Evolutionary conservation across 1,140 invertebrate species (phyloP), one percentile per base, ranked within the genome.

Genomic region (Riptortus pedestris): DNA sequence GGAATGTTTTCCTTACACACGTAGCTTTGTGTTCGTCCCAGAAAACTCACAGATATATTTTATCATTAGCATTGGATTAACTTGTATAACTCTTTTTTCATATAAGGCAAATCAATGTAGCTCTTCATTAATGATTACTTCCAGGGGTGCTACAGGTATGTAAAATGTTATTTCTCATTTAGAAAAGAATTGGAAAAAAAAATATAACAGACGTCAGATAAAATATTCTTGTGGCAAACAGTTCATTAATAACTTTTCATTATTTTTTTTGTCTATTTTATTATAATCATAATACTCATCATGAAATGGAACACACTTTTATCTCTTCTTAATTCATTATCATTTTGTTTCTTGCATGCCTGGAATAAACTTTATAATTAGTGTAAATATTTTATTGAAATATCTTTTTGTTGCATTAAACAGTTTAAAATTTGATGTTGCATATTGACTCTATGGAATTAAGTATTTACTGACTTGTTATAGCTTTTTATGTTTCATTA

Each of bases 71-170:
- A 16, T 55, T 55, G 2, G 24, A 55, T 24, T 55, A 55, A 55
- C 26, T 55, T 55, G 24, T 55, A 24, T 55, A 55, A 55, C 26
- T 24, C 22, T 55, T 18, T 55, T 55, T 55, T 55, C 24, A 55
- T 55, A 55, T 24, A 55, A 55, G 51, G 24, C 18, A 55, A 55
- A 24, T 55, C 11, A 55, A 55, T 55, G 5, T 55, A 55, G 51
- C 51, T 55, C 51, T 55, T 55, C 51, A 24, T 55, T 24, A 55
- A 4, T 24, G 51, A 63, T n/a, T 26, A 51, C 61, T 64, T 64
- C 55, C 63, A 64, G 63, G 52, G 52, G 29, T 64, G 55, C 63
- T 64, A 64, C 63, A 64, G 63, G 63, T 64, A 64, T 43, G 63
- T 64, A 64, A 63, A 31, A 24, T 55, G 24, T 55, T 55, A 55